Conservation (phyloP, 2,113 vertebrate species). For the Chloebia gouldiae region DNA sequence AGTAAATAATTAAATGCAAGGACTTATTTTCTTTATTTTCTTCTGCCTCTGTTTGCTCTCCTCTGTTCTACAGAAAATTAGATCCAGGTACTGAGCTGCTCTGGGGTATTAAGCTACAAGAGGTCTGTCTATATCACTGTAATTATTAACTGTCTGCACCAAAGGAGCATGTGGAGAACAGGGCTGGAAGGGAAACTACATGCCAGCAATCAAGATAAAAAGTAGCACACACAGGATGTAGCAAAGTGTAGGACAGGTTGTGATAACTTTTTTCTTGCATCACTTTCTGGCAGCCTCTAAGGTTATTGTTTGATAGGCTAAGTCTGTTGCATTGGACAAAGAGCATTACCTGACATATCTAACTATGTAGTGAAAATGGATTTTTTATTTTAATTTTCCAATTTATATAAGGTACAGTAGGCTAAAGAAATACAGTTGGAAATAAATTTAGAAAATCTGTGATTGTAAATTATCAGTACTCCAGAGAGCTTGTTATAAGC, state of each 20-base stretch:
- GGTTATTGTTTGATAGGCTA: background rate
- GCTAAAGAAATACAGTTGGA: background rate
- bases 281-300: background rate
- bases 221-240: background rate
- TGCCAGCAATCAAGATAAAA: background rate
- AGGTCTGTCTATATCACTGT: background rate
- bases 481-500: background rate
- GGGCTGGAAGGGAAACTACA: background rate
- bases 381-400: background rate
- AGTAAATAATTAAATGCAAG: background rate
- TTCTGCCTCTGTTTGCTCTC: background rate
- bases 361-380: background rate
- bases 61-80: background rate
- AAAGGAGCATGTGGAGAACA: background rate
- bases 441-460: background rate
- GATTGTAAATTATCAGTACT: background rate
- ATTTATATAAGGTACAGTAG: background rate
- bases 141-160: background rate
- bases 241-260: background rate
- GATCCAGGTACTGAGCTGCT: background rate
- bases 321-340: background rate
- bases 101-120: background rate
- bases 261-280: background rate
- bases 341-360: background rate
- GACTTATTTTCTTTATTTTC: background rate